These are phyloP conservation scores for Cheirogaleus medius DNA, from an alignment of 2,113 vertebrate genomes.

Conservation along the genomic window DNA sequence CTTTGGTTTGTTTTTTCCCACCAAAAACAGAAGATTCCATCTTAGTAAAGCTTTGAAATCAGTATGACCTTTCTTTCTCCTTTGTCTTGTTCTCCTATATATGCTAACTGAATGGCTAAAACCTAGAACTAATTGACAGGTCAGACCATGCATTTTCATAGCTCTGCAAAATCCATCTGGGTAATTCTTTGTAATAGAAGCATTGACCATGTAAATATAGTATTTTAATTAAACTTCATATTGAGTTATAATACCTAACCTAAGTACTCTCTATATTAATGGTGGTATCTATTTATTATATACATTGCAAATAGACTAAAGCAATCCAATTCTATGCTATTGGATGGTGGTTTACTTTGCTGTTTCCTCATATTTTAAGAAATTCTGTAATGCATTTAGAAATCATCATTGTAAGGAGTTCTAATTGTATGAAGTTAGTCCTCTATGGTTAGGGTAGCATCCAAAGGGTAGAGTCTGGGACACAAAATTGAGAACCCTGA, in stretches of 20 bases:
- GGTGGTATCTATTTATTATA: not conserved
- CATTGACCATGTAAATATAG: not conserved
- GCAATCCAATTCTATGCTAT: not conserved
- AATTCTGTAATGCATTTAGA: not conserved
- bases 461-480: not conserved
- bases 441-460: not conserved
- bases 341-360: not conserved
- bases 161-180: not conserved
- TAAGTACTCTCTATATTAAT: not conserved
- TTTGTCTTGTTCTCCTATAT: not conserved
- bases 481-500: not conserved
- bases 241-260: not conserved
- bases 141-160: not conserved
- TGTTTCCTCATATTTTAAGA: conserved; percentile 40
- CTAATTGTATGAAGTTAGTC: not conserved
- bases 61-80: not conserved
- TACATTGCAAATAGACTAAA: conserved; percentile 3
- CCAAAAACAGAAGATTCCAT: not conserved
- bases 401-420: not conserved
- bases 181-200: not conserved
- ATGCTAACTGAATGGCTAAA: not conserved
- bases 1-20: not conserved
- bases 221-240: not conserved
- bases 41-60: conserved; percentile 20
- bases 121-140: conserved; percentile 10